Base-by-base conservation (phyloP, 2,797 vertebrate species). In the Zalophus californianus region DNA sequence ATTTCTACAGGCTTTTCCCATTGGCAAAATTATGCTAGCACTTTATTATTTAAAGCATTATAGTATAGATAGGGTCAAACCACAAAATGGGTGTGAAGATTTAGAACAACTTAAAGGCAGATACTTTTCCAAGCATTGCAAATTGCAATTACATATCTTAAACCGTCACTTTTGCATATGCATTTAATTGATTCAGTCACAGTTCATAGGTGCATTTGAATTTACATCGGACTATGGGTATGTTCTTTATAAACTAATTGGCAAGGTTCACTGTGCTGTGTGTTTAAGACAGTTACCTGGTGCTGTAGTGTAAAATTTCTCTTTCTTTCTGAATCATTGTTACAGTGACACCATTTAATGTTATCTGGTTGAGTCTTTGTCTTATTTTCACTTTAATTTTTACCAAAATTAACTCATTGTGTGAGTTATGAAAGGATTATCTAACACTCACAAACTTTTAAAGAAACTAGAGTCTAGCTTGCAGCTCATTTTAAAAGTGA, bases 301-400 rank as follows among this genome's bases (percentile, higher is more conserved):
- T 35, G 5, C 25, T 62, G 1, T 54, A 27, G 23, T 60, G 21
- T 41, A 35, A 41, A 32, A 48, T 64, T 92, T 79, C 16, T 96
- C 12, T 83, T 62, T 60, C 73, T 80, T 38, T 6, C 41, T 68
- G 66, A 83, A 12, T 3, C 11, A 29, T 92, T 84, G 54, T 91
- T 93, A 21, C 7, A 75, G 1, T 78, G 35, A 20, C 29, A 79
- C 32, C 29, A 70, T 52, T 83, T 79, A 41, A 68, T 38, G 9
- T 80, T 86, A 56, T 56, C 5, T 90, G 15, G 10, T 68, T 85
- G 27, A 96, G 27, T 0, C 21, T 78, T 83, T 96, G n/a, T n/a
- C 44, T 97, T 79, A 80, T 52, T 90, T 96, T 91, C 18, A 62
- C 2, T 44, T 93, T 54, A 92, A 85, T 48, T 95, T 72, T 91